These are phyloP conservation scores for Meles meles DNA, from an alignment of 2,113 vertebrate species.

Conservation along the genomic window DNA sequence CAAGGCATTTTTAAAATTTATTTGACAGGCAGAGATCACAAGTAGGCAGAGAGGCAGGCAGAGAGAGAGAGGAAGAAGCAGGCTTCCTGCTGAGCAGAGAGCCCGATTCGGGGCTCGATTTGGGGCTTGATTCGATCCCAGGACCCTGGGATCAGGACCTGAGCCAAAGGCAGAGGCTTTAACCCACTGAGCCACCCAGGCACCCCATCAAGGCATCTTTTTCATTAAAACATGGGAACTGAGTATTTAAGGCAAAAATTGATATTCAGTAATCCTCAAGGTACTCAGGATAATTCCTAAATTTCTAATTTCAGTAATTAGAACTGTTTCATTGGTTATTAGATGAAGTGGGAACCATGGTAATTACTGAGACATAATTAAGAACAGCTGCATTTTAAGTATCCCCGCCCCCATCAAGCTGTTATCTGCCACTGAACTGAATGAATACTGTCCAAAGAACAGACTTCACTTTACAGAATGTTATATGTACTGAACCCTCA, in stretches of 20 bases:
- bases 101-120: no score
- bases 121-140: no score
- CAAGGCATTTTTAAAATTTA: not conserved
- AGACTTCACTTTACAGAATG: not conserved
- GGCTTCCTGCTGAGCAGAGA: no score
- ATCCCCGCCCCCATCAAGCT: not conserved
- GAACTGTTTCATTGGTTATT: not conserved
- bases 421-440: not conserved
- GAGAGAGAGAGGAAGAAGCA: no score
- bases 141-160: no score
- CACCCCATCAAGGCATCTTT: not conserved
- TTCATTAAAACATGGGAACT: not conserved
- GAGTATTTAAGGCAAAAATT: constrained; percentile 46
- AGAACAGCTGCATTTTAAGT: not conserved
- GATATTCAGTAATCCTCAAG: not conserved
- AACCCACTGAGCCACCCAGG: no score
- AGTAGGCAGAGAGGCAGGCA: no score
- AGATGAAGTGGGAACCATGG: not conserved
- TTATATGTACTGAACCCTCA: not conserved
- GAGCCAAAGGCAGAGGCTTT: no score
- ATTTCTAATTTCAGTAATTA: constrained; percentile 18
- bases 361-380: constrained; percentile 7
- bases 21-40: no score
- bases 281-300: not conserved
- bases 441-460: not conserved